Conservation (phyloP, 2,797 vertebrate genomes). For the Megalops cyprinoides region DNA sequence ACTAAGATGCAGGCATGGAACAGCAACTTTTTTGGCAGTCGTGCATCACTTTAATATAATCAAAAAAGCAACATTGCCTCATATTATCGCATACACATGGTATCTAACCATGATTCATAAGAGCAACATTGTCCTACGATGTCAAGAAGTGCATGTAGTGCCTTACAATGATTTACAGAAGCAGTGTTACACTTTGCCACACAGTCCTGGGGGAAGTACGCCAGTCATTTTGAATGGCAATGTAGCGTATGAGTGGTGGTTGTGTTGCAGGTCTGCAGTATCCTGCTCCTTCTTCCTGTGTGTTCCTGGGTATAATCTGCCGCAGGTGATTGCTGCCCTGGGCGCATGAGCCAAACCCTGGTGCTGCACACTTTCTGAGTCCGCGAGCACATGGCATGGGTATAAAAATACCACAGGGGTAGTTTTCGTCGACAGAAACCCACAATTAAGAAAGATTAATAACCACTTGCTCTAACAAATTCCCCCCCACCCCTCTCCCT, state of each 20-base stretch:
- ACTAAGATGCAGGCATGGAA: neutral
- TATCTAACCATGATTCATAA: neutral
- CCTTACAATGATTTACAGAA: neutral
- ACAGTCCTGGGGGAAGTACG: neutral
- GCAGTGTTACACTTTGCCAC: neutral
- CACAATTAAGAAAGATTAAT: constrained; percentile 77
- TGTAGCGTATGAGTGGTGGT: neutral
- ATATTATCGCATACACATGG: neutral
- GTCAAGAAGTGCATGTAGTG: neutral
- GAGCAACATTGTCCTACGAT: neutral
- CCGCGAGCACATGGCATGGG: constrained; percentile 57
- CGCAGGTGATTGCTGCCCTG: constrained; percentile 33
- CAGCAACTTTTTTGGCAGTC: neutral
- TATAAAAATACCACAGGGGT: constrained; percentile 64
- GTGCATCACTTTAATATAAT: neutral
- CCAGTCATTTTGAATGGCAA: neutral
- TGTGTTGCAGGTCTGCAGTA: neutral
- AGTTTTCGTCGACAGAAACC: constrained; percentile 58
- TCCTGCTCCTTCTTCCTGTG: neutral
- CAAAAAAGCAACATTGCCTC: neutral
- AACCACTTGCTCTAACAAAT: constrained; percentile 59
- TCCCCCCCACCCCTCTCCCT: constrained; percentile 45
- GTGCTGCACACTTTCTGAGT: constrained; percentile 43
- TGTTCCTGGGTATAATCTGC: constrained; percentile 17
- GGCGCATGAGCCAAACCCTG: constrained; percentile 27